Percentiles rank a stretch among this genome's conserved stretches.
These are phyloP conservation scores for Beroe ovata DNA, from an alignment of 37 sponge, comb jelly and placozoan genomes.

Conservation along the genomic window DNA sequence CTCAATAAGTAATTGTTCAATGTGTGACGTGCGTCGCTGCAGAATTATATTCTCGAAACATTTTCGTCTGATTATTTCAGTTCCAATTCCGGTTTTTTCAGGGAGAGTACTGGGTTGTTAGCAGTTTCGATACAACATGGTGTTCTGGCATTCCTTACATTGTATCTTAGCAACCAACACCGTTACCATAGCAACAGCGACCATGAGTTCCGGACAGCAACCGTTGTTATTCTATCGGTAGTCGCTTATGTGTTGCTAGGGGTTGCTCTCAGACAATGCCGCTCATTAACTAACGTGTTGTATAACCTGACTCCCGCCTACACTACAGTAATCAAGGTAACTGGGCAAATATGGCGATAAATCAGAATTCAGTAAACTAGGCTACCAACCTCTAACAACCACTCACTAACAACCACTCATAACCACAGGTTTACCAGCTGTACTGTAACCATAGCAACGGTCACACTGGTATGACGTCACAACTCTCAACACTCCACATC, in stretches of 20 bases:
- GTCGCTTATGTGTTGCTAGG: background rate
- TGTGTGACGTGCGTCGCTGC: no score
- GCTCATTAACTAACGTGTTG: background rate
- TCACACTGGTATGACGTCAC: background rate
- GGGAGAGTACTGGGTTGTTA: background rate
- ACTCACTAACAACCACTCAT: no score
- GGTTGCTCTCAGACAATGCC: background rate
- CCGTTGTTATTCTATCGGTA: background rate
- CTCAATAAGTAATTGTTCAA: no score
- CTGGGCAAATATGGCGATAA: no score
- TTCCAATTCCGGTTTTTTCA: no score
- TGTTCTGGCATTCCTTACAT: background rate
- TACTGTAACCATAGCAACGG: background rate
- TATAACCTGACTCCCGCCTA: slow-evolving; percentile 36
- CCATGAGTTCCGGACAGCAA: no score
- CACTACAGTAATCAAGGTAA: slow-evolving; percentile 21
- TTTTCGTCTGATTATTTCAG: no score
- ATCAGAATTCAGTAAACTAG: no score
- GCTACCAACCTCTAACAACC: no score
- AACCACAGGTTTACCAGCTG: slow-evolving; percentile 1
- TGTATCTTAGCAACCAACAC: background rate
- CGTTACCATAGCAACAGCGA: background rate
- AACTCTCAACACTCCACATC: slow-evolving; percentile 32
- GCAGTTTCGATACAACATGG: background rate
- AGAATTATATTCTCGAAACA: no score